A percentile compares a stretch with the other conserved stretches of the same genome.
Conservation (phyloP, 2,113 vertebrate species). For the Nothoprocta pentlandii region DNA sequence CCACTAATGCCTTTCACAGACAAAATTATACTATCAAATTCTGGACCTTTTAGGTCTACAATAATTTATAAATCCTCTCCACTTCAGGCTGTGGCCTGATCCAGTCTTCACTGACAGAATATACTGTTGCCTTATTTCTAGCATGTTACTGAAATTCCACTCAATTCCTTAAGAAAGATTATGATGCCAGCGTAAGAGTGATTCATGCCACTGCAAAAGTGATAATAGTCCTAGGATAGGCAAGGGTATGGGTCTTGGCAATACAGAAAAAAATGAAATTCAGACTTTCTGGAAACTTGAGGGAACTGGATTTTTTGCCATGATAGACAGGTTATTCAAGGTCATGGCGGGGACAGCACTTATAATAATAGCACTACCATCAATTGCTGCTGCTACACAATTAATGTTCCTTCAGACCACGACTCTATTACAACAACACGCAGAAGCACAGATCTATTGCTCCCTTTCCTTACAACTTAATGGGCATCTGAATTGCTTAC, state of each 20-base stretch:
- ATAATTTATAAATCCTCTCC: neutral
- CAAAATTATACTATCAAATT: neutral
- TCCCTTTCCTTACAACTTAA: neutral
- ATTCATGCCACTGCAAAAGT: neutral
- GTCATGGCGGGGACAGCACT: neutral
- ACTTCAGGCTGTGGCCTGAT: neutral
- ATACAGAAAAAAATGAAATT: neutral
- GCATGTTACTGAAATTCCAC: neutral
- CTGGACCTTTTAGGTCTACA: neutral
- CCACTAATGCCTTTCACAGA: too few relatives aligned
- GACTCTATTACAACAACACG: neutral
- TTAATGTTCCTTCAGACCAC: neutral
- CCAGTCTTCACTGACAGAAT: neutral
- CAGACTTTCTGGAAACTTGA: neutral
- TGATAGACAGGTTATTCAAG: neutral
- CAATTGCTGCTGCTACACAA: neutral
- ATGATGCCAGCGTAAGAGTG: too few relatives aligned
- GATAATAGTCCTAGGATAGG: neutral
- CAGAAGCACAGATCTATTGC: neutral
- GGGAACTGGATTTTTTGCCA: neutral
- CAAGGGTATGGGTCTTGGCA: neutral
- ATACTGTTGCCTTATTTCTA: neutral
- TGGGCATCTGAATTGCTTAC: constrained; percentile 13
- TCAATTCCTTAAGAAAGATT: too few relatives aligned
- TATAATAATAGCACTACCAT: neutral